phyloP scores from a whole-genome alignment of 2,113 vertebrate genomes.

The Myotis lucifugus region DNA sequence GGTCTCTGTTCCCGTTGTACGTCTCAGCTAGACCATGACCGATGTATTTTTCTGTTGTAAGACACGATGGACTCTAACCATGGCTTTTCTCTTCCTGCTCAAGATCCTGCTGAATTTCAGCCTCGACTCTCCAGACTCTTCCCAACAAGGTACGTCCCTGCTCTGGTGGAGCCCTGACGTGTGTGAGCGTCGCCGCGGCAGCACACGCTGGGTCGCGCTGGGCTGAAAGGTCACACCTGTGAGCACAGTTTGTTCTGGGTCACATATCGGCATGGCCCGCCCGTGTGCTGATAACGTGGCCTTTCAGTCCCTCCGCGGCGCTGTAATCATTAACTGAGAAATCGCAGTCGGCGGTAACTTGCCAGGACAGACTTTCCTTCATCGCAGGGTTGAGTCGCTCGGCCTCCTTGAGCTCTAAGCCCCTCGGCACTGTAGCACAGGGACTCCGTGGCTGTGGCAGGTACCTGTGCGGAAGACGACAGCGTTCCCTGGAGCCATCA shows the following conservation, averaged over 20 bases:
- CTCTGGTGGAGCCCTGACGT: not conserved
- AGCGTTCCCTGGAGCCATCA: not conserved
- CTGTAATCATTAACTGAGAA: conserved; percentile 20
- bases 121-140: not conserved
- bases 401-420: not conserved
- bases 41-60: not conserved
- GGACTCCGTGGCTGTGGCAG: not conserved
- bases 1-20: not conserved
- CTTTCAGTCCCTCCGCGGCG: accelerated
- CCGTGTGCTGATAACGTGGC: accelerated
- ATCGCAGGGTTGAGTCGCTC: not conserved
- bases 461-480: not conserved
- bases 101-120: not conserved
- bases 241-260: accelerated
- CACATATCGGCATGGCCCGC: accelerated
- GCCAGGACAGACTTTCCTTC: not conserved
- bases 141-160: not conserved
- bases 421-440: not conserved
- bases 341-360: not conserved
- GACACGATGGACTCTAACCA: not conserved
- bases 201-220: accelerated
- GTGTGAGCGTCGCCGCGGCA: accelerated
- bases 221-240: not conserved
- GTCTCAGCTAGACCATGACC: not conserved
- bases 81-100: not conserved